A percentile compares a stretch with the other conserved stretches of the same genome.
phyloP scores from a whole-genome alignment of 2,888 invertebrate genomes.

The Camptogramma bilineatum region DNA sequence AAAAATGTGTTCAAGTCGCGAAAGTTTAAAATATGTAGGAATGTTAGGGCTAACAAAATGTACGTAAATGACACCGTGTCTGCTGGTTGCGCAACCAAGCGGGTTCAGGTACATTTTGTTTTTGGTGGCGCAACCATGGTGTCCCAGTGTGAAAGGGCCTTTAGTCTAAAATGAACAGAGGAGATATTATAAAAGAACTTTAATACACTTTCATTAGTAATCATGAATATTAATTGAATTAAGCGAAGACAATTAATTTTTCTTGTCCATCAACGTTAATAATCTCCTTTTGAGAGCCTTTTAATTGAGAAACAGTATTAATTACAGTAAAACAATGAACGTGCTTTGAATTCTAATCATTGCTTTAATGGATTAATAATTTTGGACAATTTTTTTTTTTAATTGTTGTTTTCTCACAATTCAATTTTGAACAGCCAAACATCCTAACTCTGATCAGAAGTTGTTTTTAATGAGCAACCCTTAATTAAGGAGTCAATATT shows the following conservation, averaged over 20 bases:
- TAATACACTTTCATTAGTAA: constrained; percentile 42
- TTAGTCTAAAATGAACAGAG: no score
- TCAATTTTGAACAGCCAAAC: constrained; percentile 28
- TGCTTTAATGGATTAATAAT: background rate
- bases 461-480: background rate
- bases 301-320: constrained; percentile 22
- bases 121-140: no score
- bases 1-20: no score
- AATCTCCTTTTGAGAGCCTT: constrained; percentile 18
- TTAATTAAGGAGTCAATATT: constrained; percentile 43
- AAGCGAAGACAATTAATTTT: constrained; percentile 23
- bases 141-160: no score
- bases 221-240: constrained; percentile 38
- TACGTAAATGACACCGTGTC: no score
- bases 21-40: no score
- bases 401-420: background rate
- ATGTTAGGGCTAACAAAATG: no score
- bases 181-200: no score
- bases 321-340: constrained; percentile 17
- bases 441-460: constrained; percentile 4
- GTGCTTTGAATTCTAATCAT: constrained; percentile 14
- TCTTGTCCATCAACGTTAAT: constrained; percentile 24
- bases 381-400: background rate
- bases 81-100: no score
- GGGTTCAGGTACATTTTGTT: no score